Evolutionary conservation across 2,113 vertebrate species (phyloP), one percentile per base, ranked within the genome.

Genomic region (Callopanchax toddi): DNA sequence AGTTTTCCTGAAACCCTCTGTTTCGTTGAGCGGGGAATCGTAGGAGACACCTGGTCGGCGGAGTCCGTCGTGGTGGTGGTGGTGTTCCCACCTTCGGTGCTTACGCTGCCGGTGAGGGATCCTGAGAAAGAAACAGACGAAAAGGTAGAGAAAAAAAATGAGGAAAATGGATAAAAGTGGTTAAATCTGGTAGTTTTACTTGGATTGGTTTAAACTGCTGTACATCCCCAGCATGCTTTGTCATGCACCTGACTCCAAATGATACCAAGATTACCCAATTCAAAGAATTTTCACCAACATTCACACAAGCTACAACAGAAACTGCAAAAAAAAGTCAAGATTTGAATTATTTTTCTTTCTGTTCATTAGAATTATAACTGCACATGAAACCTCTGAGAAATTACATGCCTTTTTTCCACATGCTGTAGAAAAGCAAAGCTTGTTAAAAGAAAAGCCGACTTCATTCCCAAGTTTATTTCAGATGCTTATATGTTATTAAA

Each of bases 31-130:
- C 60, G 63, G 1, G 93, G 89, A 39, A 94, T 82, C 0, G 83
- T 74, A 55, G 90, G 92, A 5, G 89, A 93, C 45, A 86, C 78
- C 70, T 85, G 92, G 67, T 92, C 92, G 0, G 54, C 72, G 1
- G 89, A 26, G 67, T 94, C 88, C 0, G 83, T 3, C 0, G 43
- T 46, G 0, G 82, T 2, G 20, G 74, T 81, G 0, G 82, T 15
- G 69, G 78, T 9, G 43, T 34, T 65, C 55, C 71, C 74, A 15
- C 89, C 86, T 61, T 93, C 91, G 0, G 92, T 85, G 43, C 90
- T 94, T 0, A 76, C 74, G 51, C 91, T 92, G 66, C 93, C 45
- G 26, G 89, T 90, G 88, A 95, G 91, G 75, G 90, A 92, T 87
- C 94, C 96, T 98, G 91, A 34, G 87, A 60, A 23, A 57, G 49